Conservation (phyloP, 1,140 invertebrate genomes). For the Nomia melanderi region DNA sequence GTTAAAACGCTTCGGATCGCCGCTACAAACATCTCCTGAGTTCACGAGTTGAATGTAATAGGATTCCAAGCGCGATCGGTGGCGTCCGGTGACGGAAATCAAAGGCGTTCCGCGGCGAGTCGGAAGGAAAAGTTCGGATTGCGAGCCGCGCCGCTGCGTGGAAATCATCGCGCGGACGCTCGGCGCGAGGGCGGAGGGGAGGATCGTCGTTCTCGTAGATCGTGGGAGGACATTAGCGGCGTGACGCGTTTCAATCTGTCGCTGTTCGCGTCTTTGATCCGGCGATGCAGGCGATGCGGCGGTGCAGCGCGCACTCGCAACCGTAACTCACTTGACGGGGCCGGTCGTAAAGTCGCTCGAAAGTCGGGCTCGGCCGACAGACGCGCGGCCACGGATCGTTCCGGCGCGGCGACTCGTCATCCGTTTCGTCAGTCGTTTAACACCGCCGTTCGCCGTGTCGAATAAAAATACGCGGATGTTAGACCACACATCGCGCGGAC, state of each 20-base stretch:
- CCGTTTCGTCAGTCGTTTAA: conserved; percentile 78
- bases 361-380: conserved; percentile 24
- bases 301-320: conserved; percentile 32
- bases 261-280: conserved; percentile 60
- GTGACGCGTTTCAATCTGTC: conserved; percentile 59
- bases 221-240: conserved; percentile 31
- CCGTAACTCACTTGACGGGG: conserved; percentile 60
- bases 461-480: conserved; percentile 76
- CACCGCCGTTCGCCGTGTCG: conserved; percentile 73
- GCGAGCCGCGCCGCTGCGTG: too few species aligned
- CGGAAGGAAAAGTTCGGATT: too few species aligned
- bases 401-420: conserved; percentile 65
- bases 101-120: too few species aligned
- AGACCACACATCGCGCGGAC: conserved; percentile 70
- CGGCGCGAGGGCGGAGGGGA: too few species aligned
- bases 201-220: conserved; percentile 44
- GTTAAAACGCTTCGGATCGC: too few species aligned
- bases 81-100: too few species aligned
- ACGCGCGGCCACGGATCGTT: conserved; percentile 15
- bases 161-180: too few species aligned
- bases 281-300: conserved; percentile 11
- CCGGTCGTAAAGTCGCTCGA: conserved; percentile 51
- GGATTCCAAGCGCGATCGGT: too few species aligned
- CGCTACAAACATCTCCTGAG: too few species aligned
- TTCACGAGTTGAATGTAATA: too few species aligned